Evolutionary conservation across 2,113 vertebrate species (phyloP), one percentile per base, ranked within the genome.

Genomic region (Python bivittatus): DNA sequence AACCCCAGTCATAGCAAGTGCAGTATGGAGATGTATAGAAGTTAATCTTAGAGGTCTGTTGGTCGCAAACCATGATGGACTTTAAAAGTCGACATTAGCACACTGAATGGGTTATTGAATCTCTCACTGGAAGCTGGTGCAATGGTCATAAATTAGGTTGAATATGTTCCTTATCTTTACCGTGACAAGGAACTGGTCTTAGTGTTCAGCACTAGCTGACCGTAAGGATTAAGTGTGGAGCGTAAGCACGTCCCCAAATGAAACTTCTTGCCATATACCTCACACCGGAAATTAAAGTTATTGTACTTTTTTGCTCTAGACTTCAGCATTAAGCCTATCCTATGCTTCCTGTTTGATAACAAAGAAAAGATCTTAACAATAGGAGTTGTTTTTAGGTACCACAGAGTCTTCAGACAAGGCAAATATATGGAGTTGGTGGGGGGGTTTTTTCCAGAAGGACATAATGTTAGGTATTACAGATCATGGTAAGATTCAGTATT

Each of bases 401-500:
- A 88, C 2, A 83, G 52, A 64, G 44, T 86, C 57, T 53, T 11
- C 0, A 64, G 44, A 52, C 90, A 91, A 91, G 86, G 17, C 90
- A 91, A 91, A 93, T 15, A 92, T 10, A 72, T 33, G 57, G 68
- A 93, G 89, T 68, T 9, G 1, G 72, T 93, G 20, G 6, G 58
- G 85, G n/a, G n/a, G n/a, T n/a, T 88, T 94, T 93, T 91, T 92
- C 89, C 79, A 94, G 53, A 91, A 94, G 84, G 89, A 60, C 88
- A 94, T 91, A 93, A 33, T 91, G 94, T 94, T 95, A 96, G 85
- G 95, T 93, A 95, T 96, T 96, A 94, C n/a, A 94, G 88, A 90
- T 89, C 92, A 94, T 91, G 95, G 93, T 93, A 95, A 96, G 96
- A 94, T 94, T 95, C 15, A 48, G 44, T 52, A 6, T 52, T 95